Evolutionary conservation across 2,888 invertebrate species (phyloP).

Genomic region (Vannuccia rotundouncinata): DNA sequence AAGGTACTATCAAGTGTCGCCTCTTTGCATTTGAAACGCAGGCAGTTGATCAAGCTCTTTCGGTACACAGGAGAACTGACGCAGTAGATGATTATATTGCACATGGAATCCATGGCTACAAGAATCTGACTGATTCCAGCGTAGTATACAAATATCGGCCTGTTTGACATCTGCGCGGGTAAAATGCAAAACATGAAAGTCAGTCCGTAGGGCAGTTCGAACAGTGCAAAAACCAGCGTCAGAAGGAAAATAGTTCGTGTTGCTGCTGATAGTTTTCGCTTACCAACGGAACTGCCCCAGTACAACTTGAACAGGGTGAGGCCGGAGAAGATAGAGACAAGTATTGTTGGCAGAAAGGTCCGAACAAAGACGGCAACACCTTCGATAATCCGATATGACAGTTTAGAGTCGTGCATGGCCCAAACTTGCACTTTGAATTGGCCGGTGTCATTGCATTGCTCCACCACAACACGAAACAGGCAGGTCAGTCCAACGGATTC

Average conservation of each 20-base stretch:
- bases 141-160: neutral
- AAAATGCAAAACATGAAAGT: slow-evolving; percentile 7
- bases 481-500: slow-evolving; percentile 26
- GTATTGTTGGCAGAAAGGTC: slow-evolving; percentile 9
- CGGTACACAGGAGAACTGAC: neutral
- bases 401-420: neutral
- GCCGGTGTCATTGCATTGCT: neutral
- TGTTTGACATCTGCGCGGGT: neutral
- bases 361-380: neutral
- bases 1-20: neutral
- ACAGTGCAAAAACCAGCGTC: slow-evolving; percentile 3
- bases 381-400: neutral
- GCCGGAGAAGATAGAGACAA: slow-evolving; percentile 23
- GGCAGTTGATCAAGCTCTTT: neutral
- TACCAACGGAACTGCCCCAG: neutral
- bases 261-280: slow-evolving; percentile 3
- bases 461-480: neutral
- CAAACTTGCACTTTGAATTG: neutral
- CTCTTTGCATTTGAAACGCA: neutral
- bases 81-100: slow-evolving; percentile 25
- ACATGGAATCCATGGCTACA: slow-evolving; percentile 21
- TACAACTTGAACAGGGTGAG: neutral
- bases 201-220: slow-evolving; percentile 21
- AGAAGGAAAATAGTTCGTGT: slow-evolving; percentile 4
- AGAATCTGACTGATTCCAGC: neutral